Evolutionary conservation across 2,888 invertebrate genomes (phyloP).

Genomic region (Hoplodrina blanda): DNA sequence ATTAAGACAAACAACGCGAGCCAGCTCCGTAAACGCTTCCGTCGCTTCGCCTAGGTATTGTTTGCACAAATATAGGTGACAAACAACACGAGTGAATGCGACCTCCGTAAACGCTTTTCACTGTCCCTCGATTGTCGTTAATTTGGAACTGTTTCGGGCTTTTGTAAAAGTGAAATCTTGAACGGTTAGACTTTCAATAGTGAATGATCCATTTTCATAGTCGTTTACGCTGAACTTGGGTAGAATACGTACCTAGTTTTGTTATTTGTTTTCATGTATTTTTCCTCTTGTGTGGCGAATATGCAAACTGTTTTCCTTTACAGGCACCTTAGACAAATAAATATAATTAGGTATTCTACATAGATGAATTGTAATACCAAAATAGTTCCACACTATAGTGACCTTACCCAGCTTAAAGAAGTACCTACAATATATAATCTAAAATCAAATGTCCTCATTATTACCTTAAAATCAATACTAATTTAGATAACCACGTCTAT

Average conservation of each 20-base stretch:
- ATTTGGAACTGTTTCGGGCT: slow-evolving; percentile 75
- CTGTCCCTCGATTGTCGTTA: slow-evolving; percentile 75
- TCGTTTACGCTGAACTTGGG: slow-evolving; percentile 49
- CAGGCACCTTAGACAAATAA: neutral
- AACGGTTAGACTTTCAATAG: slow-evolving; percentile 67
- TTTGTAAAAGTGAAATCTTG: slow-evolving; percentile 82
- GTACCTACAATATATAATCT: neutral
- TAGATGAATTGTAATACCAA: neutral
- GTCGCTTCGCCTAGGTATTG: slow-evolving; percentile 71
- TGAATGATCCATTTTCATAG: slow-evolving; percentile 65
- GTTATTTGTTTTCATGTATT: slow-evolving; percentile 37
- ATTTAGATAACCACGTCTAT: neutral
- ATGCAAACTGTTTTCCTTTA: slow-evolving; percentile 28
- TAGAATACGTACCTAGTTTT: slow-evolving; percentile 47
- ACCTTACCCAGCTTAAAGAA: slow-evolving; percentile 5
- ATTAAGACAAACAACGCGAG: slow-evolving; percentile 70
- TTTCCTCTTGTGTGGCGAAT: slow-evolving; percentile 26
- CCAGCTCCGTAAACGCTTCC: slow-evolving; percentile 68
- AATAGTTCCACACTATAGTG: slow-evolving; percentile 4
- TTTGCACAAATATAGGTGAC: slow-evolving; percentile 80
- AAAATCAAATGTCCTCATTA: slow-evolving; percentile 4
- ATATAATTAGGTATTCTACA: neutral
- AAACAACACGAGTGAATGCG: slow-evolving; percentile 70
- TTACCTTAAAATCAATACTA: slow-evolving; percentile 2
- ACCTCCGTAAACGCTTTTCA: slow-evolving; percentile 75